Conservation (phyloP, 2,888 invertebrate species). For the Netelia melanura region DNA sequence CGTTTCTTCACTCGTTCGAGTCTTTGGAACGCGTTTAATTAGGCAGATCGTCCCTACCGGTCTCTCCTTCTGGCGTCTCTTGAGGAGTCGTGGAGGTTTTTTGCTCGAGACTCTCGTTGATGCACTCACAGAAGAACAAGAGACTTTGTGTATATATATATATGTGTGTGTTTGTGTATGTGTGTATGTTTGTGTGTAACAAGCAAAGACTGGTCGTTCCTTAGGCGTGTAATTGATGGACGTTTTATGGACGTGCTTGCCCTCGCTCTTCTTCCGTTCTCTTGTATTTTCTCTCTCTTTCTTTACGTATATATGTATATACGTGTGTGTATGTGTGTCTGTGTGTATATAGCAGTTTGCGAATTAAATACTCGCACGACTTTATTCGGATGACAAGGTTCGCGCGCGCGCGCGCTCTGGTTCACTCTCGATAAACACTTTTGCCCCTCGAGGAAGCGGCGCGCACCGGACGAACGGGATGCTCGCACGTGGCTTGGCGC, state of each 20-base stretch:
- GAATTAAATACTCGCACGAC: conserved; percentile 57
- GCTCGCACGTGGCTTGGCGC: conserved; percentile 39
- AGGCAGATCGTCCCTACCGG: conserved; percentile 54
- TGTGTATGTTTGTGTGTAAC: conserved; percentile 7
- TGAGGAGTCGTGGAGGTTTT: conserved; percentile 52
- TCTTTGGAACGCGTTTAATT: conserved; percentile 71
- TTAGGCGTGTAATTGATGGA: conserved; percentile 70
- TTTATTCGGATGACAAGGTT: conserved; percentile 35
- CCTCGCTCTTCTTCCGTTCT: conserved; percentile 34
- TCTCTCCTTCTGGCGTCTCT: conserved; percentile 30
- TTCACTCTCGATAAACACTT: conserved; percentile 22
- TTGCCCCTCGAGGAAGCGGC: not conserved
- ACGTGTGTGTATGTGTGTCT: not conserved
- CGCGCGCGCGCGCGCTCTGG: not conserved
- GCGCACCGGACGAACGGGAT: not conserved
- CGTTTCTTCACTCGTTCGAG: conserved; percentile 28
- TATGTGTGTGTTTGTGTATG: not conserved
- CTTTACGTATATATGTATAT: not conserved
- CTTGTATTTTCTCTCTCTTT: not conserved
- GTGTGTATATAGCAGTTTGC: not conserved
- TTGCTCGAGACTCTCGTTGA: conserved; percentile 25
- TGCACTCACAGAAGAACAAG: conserved; percentile 35
- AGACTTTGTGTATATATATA: not conserved
- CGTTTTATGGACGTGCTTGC: conserved; percentile 68
- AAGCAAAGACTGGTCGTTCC: conserved; percentile 63